Percentiles rank a stretch among this genome's conserved stretches.
Evolutionary conservation across 2,888 invertebrate genomes (phyloP).

Genomic region (Thymelicus acteon): DNA sequence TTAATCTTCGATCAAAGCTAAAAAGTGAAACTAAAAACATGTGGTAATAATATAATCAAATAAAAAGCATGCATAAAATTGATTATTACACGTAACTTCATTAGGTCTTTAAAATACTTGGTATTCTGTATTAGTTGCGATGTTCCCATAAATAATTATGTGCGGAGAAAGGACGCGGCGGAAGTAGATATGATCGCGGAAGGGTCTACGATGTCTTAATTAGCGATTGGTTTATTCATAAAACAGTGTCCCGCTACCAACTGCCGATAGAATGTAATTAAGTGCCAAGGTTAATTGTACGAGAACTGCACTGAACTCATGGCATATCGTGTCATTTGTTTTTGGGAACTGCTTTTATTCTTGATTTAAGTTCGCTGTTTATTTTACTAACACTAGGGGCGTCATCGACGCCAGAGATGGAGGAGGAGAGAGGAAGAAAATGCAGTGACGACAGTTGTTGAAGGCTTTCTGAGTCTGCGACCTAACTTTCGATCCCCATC

Average conservation of each 20-base stretch:
- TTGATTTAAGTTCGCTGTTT: too few relatives aligned
- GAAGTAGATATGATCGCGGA: conserved; percentile 35
- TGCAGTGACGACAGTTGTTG: too few relatives aligned
- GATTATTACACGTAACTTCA: conserved; percentile 26
- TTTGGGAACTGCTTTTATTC: too few relatives aligned
- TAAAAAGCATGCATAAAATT: conserved; percentile 16
- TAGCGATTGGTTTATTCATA: conserved; percentile 37
- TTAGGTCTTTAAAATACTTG: conserved; percentile 33
- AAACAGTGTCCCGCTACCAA: conserved; percentile 32
- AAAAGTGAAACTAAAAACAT: conserved; percentile 6
- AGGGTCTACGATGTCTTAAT: conserved; percentile 36
- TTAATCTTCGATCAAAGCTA: conserved; percentile 11
- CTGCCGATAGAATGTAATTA: conserved; percentile 35
- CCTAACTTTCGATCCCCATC: too few relatives aligned
- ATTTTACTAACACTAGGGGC: too few relatives aligned
- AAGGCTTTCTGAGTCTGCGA: too few relatives aligned
- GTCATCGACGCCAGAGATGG: too few relatives aligned
- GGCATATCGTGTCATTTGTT: too few relatives aligned
- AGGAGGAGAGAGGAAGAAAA: too few relatives aligned
- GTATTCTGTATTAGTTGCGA: conserved; percentile 36
- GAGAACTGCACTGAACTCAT: conserved; percentile 8
- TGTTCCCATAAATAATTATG: conserved; percentile 37
- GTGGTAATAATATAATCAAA: conserved; percentile 3
- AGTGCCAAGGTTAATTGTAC: conserved; percentile 24
- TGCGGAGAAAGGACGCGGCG: conserved; percentile 36